phyloP scores from a whole-genome alignment of 2,888 invertebrate genomes.

The Barypeithes pellucidus region DNA sequence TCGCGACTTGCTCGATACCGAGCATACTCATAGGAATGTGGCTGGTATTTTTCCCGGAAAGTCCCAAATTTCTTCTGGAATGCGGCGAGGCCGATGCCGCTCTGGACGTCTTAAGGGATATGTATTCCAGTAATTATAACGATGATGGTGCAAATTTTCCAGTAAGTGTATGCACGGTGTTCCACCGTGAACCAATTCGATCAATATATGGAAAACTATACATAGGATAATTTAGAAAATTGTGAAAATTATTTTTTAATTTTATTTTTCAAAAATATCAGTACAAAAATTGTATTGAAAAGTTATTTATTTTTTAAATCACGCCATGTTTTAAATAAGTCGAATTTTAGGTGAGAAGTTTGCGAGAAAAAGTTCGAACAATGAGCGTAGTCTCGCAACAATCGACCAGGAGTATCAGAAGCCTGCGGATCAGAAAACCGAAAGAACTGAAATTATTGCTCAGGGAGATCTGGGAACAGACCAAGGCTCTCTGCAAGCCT shows the following conservation, averaged over 20 bases:
- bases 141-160: conserved; percentile 81
- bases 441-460: conserved; percentile 82
- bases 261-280: too few species aligned
- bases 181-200: too few species aligned
- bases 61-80: conserved; percentile 87
- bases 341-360: conserved; percentile 78
- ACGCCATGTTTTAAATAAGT: too few species aligned
- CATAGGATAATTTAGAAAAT: too few species aligned
- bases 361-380: conserved; percentile 80
- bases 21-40: conserved; percentile 80
- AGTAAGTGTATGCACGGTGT: conserved; percentile 74
- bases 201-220: too few species aligned
- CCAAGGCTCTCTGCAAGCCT: conserved; percentile 81
- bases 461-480: conserved; percentile 82
- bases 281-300: too few species aligned
- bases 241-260: too few species aligned
- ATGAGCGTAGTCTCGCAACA: conserved; percentile 77
- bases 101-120: conserved; percentile 78
- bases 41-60: conserved; percentile 85
- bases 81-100: conserved; percentile 86
- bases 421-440: conserved; percentile 80
- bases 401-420: conserved; percentile 79
- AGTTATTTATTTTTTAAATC: too few species aligned
- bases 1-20: conserved; percentile 82
- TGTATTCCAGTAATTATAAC: conserved; percentile 83